Conservation (phyloP, 2,797 vertebrate genomes). For the Mionectes olivaceus region DNA sequence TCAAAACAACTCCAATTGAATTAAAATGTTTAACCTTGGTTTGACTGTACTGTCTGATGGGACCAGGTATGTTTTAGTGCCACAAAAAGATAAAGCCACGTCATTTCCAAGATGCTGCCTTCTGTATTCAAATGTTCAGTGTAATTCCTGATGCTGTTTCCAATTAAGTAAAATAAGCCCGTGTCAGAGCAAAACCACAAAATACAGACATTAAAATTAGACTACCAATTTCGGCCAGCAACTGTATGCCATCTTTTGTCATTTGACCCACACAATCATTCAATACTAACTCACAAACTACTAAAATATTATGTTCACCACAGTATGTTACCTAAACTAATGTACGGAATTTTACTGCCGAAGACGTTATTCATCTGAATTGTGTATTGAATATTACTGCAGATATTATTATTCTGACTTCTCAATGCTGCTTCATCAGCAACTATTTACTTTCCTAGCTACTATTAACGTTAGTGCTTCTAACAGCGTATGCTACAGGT, state of each 20-base stretch:
- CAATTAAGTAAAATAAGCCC: slow-evolving; percentile 12
- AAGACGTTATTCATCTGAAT: neutral
- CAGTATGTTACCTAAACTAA: neutral
- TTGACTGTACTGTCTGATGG: neutral
- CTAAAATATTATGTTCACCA: neutral
- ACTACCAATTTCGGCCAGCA: neutral
- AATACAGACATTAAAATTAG: neutral
- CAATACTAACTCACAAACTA: neutral
- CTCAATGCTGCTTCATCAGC: neutral
- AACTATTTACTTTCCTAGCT: neutral
- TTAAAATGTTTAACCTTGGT: slow-evolving; percentile 13
- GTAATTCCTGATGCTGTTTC: neutral
- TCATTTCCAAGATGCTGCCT: slow-evolving; percentile 1
- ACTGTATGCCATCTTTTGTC: neutral
- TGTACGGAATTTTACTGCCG: neutral
- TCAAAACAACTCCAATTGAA: neutral
- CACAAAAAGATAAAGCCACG: neutral
- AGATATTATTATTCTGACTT: neutral
- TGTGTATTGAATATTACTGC: neutral
- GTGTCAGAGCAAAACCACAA: neutral
- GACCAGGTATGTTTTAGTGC: slow-evolving; percentile 16
- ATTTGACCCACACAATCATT: neutral
- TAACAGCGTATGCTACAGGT: neutral
- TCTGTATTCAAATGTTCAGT: neutral
- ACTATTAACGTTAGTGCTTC: neutral